phyloP scores from a whole-genome alignment of 2,888 invertebrate species.

The Psylliodes chrysocephalus region DNA sequence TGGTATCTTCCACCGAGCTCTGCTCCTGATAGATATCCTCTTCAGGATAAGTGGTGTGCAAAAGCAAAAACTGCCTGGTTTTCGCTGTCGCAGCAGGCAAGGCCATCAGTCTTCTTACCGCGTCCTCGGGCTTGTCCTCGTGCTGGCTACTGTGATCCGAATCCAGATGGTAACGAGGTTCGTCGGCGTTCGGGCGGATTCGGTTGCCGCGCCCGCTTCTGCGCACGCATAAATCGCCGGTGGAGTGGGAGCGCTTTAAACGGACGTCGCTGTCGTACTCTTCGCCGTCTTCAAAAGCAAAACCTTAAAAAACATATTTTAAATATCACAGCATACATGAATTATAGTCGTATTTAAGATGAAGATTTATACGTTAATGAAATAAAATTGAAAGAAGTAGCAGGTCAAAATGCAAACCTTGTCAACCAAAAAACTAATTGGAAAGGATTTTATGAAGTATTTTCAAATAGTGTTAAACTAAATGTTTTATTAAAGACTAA shows the following conservation, averaged over 20 bases:
- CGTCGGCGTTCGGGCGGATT: constrained; percentile 59
- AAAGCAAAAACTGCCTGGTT: constrained; percentile 59
- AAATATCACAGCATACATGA: too few species aligned
- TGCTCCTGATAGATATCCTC: constrained; percentile 62
- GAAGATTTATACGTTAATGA: too few species aligned
- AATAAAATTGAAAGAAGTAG: too few species aligned
- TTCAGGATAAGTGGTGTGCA: constrained; percentile 60
- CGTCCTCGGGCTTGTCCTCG: constrained; percentile 67
- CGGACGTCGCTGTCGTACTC: constrained; percentile 61
- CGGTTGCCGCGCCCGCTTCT: constrained; percentile 58
- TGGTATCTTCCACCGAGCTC: constrained; percentile 65
- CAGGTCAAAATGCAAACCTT: too few species aligned
- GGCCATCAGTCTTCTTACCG: constrained; percentile 61
- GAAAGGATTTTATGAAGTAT: too few species aligned
- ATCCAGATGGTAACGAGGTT: constrained; percentile 65
- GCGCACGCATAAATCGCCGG: constrained; percentile 65
- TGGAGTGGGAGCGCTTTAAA: constrained; percentile 65
- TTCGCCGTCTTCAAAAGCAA: constrained; percentile 61
- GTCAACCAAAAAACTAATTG: too few species aligned
- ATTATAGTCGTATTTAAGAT: too few species aligned
- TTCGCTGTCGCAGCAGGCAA: constrained; percentile 60
- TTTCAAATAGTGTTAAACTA: too few species aligned
- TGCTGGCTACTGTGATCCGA: constrained; percentile 67
- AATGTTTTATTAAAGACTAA: too few species aligned
- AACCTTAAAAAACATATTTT: constrained; percentile 44